Percentiles rank a stretch among this genome's conserved stretches.
These are phyloP conservation scores for Cavia aperea DNA, from an alignment of 2,113 vertebrate genomes.

Conservation along the genomic window DNA sequence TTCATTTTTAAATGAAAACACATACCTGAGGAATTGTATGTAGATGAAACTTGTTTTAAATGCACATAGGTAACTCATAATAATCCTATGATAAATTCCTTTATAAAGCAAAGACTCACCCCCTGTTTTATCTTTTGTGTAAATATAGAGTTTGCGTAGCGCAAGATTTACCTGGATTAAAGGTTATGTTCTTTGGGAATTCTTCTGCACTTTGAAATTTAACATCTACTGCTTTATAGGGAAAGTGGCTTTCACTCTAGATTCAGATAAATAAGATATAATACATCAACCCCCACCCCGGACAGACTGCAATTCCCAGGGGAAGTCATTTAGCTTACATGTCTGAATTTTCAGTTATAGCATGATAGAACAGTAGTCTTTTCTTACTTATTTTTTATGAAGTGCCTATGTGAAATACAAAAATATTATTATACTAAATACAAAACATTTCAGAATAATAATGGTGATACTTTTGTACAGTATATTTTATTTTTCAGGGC, in stretches of 20 bases:
- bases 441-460: neutral
- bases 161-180: constrained; percentile 54
- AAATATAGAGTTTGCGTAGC: constrained; percentile 57
- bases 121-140: constrained; percentile 58
- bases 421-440: neutral
- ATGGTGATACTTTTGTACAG: neutral
- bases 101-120: constrained; percentile 54
- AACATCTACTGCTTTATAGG: neutral
- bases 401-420: neutral
- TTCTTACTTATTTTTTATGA: neutral
- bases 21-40: neutral
- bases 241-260: constrained; percentile 7
- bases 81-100: constrained; percentile 45
- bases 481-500: neutral
- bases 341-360: constrained; percentile 29
- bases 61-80: constrained; percentile 5
- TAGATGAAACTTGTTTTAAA: constrained; percentile 50
- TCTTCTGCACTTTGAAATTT: constrained; percentile 44
- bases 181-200: constrained; percentile 54
- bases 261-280: neutral
- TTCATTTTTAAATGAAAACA: constrained; percentile 23
- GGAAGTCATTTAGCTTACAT: neutral
- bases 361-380: neutral
- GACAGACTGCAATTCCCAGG: neutral
- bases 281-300: neutral